These are phyloP conservation scores for Leuciscus idus DNA, from an alignment of 2,113 vertebrate species.

Conservation along the genomic window DNA sequence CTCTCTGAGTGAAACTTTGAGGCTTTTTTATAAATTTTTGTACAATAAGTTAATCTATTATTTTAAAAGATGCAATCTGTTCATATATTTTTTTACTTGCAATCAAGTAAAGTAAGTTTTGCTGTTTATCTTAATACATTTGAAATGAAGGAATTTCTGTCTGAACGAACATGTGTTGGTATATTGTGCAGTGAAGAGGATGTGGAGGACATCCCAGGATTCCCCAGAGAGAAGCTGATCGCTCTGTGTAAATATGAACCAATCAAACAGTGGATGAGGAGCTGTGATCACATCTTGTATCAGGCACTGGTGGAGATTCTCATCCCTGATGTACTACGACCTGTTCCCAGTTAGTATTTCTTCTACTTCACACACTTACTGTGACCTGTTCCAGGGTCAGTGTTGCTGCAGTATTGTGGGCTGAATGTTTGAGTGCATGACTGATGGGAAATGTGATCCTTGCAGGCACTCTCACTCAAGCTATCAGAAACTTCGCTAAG, in stretches of 20 bases:
- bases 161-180: not conserved
- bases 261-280: slow-evolving; percentile 92
- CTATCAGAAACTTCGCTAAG: slow-evolving; percentile 97
- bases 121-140: not conserved
- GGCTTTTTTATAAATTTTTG: too few species aligned
- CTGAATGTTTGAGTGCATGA: slow-evolving; percentile 12
- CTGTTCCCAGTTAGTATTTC: slow-evolving; percentile 90
- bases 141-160: not conserved
- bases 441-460: slow-evolving; percentile 6
- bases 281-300: slow-evolving; percentile 96
- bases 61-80: too few species aligned
- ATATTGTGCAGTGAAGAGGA: slow-evolving; percentile 81
- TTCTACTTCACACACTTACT: not conserved
- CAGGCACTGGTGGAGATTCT: slow-evolving; percentile 97
- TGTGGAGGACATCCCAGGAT: slow-evolving; percentile 68
- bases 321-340: slow-evolving; percentile 94
- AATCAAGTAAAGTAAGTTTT: too few species aligned
- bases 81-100: too few species aligned
- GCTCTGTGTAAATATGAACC: slow-evolving; percentile 90
- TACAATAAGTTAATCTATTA: too few species aligned
- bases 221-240: slow-evolving; percentile 90
- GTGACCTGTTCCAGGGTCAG: not conserved
- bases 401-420: not conserved
- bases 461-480: slow-evolving; percentile 94
- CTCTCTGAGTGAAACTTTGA: not conserved